phyloP scores from a whole-genome alignment of 2,888 invertebrate genomes.

The Cynaeus angustus region DNA sequence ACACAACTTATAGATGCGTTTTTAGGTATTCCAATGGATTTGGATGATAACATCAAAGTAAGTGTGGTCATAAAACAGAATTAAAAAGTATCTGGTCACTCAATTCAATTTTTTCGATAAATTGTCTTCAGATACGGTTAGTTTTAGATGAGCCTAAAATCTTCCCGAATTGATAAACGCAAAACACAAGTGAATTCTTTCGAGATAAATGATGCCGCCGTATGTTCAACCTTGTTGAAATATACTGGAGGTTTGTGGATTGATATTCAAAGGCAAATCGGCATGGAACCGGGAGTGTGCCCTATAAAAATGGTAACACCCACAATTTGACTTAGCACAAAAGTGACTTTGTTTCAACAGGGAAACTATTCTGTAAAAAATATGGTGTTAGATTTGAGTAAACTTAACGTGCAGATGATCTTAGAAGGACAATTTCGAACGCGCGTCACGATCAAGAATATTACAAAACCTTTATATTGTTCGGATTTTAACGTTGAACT shows the following conservation, averaged over 20 bases:
- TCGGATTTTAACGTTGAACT: conserved; percentile 16
- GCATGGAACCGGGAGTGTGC: conserved; percentile 36
- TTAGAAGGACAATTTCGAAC: conserved; percentile 35
- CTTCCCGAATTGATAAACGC: conserved; percentile 28
- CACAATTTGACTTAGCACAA: not conserved
- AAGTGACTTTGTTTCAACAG: conserved; percentile 14
- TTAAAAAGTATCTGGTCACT: no score
- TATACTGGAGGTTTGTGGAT: conserved; percentile 38
- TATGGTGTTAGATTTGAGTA: conserved; percentile 27
- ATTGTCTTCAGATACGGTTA: not conserved
- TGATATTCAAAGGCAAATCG: conserved; percentile 33
- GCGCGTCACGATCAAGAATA: conserved; percentile 18
- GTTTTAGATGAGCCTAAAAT: conserved; percentile 37
- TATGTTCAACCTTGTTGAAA: conserved; percentile 23
- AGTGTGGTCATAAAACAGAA: no score
- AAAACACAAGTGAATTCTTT: conserved; percentile 34
- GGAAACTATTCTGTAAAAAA: conserved; percentile 28
- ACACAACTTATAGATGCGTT: conserved; percentile 35
- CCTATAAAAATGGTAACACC: conserved; percentile 31
- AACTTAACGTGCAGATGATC: conserved; percentile 43
- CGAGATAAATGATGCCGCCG: conserved; percentile 21
- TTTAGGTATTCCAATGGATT: conserved; percentile 16
- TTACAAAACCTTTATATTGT: conserved; percentile 18
- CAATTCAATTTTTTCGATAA: not conserved
- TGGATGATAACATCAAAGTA: conserved; percentile 30